A percentile compares a stretch with the other conserved stretches of the same genome.
These are phyloP conservation scores for Sinosuthora webbiana DNA, from an alignment of 2,113 vertebrate genomes.

Conservation along the genomic window DNA sequence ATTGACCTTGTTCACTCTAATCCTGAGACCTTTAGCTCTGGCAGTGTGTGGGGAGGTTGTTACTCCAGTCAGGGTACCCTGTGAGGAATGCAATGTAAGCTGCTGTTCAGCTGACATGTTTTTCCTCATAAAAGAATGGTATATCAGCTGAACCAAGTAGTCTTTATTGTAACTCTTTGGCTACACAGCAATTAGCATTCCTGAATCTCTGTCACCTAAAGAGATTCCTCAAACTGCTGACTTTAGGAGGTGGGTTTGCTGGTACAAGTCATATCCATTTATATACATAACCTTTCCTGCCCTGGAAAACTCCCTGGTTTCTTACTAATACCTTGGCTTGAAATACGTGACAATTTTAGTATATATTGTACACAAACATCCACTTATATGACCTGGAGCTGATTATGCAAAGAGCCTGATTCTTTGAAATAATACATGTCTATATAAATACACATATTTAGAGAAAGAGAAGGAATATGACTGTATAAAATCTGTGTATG, in stretches of 20 bases:
- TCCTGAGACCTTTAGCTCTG: conserved; percentile 42
- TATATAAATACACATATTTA: background rate
- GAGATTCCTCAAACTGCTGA: background rate
- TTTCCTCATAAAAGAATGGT: background rate
- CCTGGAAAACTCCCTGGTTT: background rate
- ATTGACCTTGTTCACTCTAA: conserved; percentile 57
- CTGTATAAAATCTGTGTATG: background rate
- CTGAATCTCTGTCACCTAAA: background rate
- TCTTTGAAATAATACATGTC: background rate
- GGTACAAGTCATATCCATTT: conserved; percentile 13
- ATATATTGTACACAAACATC: background rate
- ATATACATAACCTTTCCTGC: background rate
- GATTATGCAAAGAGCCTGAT: background rate
- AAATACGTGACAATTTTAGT: background rate
- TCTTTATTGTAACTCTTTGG: background rate
- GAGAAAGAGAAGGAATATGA: background rate
- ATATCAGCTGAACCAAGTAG: background rate
- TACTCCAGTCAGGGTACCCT: background rate
- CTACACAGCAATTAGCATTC: background rate
- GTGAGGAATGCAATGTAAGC: background rate
- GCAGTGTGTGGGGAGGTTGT: background rate
- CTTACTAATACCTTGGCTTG: background rate
- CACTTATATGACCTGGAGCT: background rate
- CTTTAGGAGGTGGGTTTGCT: background rate
- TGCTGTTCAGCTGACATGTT: background rate